A percentile compares a stretch with the other conserved stretches of the same genome.
These are phyloP conservation scores for Triops cancriformis DNA, from an alignment of 1,140 invertebrate species.

Conservation along the genomic window DNA sequence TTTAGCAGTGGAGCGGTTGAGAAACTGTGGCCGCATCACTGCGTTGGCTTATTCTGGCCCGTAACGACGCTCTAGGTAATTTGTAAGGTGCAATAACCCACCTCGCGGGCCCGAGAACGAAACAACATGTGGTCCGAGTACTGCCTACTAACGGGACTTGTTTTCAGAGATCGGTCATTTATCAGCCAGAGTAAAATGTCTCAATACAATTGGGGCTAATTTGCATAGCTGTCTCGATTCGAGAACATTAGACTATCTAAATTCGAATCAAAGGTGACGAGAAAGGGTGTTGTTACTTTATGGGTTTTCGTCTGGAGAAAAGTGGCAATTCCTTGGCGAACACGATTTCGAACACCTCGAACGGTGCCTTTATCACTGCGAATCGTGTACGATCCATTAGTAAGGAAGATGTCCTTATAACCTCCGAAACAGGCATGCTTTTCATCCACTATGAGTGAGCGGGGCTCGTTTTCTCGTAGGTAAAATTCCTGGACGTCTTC, in stretches of 20 bases:
- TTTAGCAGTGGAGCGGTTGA: background rate
- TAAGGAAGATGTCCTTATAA: slow-evolving; percentile 61
- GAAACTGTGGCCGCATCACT: slow-evolving; percentile 9
- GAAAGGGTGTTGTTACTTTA: slow-evolving; percentile 47
- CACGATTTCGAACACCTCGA: slow-evolving; percentile 84
- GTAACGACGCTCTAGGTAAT: background rate
- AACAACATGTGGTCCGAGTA: background rate
- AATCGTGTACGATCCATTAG: slow-evolving; percentile 58
- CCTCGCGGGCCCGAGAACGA: background rate
- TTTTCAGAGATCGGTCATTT: background rate
- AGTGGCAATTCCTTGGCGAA: slow-evolving; percentile 84
- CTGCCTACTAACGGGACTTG: background rate
- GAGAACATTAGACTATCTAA: slow-evolving; percentile 15
- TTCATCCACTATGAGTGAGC: slow-evolving; percentile 39
- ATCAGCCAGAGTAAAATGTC: too few relatives aligned
- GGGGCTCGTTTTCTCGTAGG: slow-evolving; percentile 32
- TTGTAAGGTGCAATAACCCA: background rate
- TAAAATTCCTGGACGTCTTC: slow-evolving; percentile 24
- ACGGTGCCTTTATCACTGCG: slow-evolving; percentile 83
- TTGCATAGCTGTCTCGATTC: background rate
- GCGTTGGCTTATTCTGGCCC: background rate
- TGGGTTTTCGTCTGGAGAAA: slow-evolving; percentile 71
- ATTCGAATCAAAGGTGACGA: background rate
- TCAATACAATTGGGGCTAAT: background rate
- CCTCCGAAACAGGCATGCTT: slow-evolving; percentile 63